Percentiles rank a stretch among this genome's conserved stretches.
These are phyloP conservation scores for Drosophila demipolita DNA, from an alignment of 2,888 invertebrate genomes.

Conservation along the genomic window DNA sequence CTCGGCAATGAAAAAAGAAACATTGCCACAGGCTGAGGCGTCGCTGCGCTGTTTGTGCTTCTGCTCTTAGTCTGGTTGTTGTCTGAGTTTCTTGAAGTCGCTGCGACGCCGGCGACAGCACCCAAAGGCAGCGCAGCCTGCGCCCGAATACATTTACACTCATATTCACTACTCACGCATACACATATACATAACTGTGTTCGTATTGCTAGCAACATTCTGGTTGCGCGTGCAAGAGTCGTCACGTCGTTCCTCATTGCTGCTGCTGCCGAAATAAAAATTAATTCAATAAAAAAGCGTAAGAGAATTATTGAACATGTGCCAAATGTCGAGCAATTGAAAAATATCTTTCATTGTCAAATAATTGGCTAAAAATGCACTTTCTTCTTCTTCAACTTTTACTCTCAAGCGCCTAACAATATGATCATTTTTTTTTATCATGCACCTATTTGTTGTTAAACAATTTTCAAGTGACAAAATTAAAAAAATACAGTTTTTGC, in stretches of 20 bases:
- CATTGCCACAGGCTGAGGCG: constrained; percentile 50
- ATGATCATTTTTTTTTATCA: constrained; percentile 24
- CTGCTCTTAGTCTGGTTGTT: constrained; percentile 20
- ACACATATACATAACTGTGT: constrained; percentile 4
- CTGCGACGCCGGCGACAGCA: constrained; percentile 7
- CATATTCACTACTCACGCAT: neutral
- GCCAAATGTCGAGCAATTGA: constrained; percentile 31
- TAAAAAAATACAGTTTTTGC: neutral
- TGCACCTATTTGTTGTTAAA: constrained; percentile 25
- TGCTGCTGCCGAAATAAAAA: constrained; percentile 46
- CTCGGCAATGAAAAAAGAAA: constrained; percentile 54
- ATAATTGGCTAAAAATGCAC: constrained; percentile 6
- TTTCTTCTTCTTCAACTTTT: constrained; percentile 32
- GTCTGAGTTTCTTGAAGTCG: constrained; percentile 47
- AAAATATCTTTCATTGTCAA: constrained; percentile 29
- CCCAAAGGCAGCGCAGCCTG: constrained; percentile 7
- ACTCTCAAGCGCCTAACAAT: constrained; percentile 34
- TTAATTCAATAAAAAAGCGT: constrained; percentile 64
- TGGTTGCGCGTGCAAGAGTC: constrained; percentile 33
- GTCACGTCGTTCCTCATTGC: neutral
- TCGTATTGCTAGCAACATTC: constrained; percentile 6
- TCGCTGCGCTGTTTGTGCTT: constrained; percentile 19
- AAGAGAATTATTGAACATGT: constrained; percentile 52
- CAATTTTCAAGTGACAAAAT: constrained; percentile 3
- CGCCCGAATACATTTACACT: constrained; percentile 11